phyloP scores from a whole-genome alignment of 2,888 invertebrate genomes.

The Stenoptilia bipunctidactyla region DNA sequence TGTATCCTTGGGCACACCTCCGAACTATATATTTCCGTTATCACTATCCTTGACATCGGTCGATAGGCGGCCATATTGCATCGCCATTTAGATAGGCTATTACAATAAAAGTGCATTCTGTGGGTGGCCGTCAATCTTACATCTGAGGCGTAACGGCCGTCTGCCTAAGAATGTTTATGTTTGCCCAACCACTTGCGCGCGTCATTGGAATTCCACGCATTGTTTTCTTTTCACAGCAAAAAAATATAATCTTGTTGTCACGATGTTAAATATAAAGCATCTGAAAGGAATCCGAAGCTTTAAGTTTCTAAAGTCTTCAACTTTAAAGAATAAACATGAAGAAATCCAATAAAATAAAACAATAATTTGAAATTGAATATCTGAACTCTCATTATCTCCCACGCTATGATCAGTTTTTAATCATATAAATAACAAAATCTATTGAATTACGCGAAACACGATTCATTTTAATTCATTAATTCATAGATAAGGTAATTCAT shows the following conservation, averaged over 20 bases:
- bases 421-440: too few species aligned
- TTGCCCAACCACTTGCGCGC: background rate
- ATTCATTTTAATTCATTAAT: background rate
- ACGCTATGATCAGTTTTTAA: too few species aligned
- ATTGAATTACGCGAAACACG: background rate
- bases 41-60: slow-evolving; percentile 55
- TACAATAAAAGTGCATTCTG: slow-evolving; percentile 59
- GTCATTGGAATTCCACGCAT: slow-evolving; percentile 8
- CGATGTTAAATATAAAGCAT: too few species aligned
- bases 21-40: slow-evolving; percentile 57
- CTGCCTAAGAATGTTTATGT: slow-evolving; percentile 27
- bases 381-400: too few species aligned
- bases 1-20: slow-evolving; percentile 50
- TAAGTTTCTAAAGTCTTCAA: too few species aligned
- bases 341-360: too few species aligned
- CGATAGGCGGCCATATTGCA: slow-evolving; percentile 55
- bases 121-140: slow-evolving; percentile 44
- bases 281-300: too few species aligned
- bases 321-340: too few species aligned
- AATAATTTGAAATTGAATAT: too few species aligned
- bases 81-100: slow-evolving; percentile 56
- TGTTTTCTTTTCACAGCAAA: slow-evolving; percentile 7
- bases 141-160: slow-evolving; percentile 24
- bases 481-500: background rate
- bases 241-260: too few species aligned